phyloP scores from a whole-genome alignment of 2,888 invertebrate species.

The Amblyteles armatorius region DNA sequence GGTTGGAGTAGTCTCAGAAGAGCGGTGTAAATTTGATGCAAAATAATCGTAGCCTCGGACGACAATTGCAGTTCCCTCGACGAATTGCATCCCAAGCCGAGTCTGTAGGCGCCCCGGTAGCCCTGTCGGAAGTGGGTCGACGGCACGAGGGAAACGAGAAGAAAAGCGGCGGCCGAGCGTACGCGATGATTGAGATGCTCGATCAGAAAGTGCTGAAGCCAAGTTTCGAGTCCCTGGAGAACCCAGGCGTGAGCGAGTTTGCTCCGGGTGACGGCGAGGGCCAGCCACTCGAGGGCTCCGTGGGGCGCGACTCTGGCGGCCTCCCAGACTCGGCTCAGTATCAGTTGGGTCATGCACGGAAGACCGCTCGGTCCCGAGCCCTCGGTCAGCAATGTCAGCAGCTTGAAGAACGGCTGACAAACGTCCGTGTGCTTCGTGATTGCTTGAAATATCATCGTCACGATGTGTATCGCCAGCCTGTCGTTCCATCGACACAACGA shows the following conservation, averaged over 20 bases:
- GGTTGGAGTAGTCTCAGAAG: constrained; percentile 91
- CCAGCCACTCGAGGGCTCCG: constrained; percentile 96
- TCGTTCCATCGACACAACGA: constrained; percentile 97
- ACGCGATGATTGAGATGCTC: constrained; percentile 95
- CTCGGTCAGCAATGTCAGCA: constrained; percentile 95
- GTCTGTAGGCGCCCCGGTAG: constrained; percentile 88
- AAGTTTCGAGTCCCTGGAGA: constrained; percentile 95
- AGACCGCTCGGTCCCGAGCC: constrained; percentile 92
- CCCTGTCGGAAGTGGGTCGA: constrained; percentile 96
- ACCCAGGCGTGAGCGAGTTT: constrained; percentile 97
- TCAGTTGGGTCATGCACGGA: constrained; percentile 96
- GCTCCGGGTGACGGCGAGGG: constrained; percentile 91
- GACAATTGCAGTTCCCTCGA: constrained; percentile 82
- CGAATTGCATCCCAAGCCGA: constrained; percentile 87
- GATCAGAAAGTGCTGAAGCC: constrained; percentile 95
- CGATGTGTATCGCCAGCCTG: constrained; percentile 93
- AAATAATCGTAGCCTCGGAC: constrained; percentile 87
- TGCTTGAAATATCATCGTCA: constrained; percentile 95
- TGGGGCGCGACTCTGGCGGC: constrained; percentile 96
- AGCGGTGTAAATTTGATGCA: constrained; percentile 90
- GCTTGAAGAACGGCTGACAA: constrained; percentile 96
- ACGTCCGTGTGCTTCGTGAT: constrained; percentile 96
- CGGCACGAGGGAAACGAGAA: constrained; percentile 96
- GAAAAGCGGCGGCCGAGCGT: constrained; percentile 94
- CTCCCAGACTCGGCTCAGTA: constrained; percentile 95